Base-by-base conservation (phyloP, 2,797 vertebrate species). In the Meriones psammophilus region DNA sequence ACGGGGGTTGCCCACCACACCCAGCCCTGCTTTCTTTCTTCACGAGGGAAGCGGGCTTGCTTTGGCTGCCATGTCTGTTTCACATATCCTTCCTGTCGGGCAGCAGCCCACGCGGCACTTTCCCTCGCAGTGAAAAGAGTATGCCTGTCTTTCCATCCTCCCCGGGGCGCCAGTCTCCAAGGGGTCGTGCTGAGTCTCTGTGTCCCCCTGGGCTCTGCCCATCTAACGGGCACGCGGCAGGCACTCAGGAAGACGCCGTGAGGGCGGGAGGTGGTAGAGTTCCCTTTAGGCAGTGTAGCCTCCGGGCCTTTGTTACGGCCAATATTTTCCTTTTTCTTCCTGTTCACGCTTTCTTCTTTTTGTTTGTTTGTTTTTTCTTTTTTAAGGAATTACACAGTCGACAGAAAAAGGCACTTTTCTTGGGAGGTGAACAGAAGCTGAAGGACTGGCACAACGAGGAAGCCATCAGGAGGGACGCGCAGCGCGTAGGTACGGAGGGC, bases 381-480 rank as follows among this genome's bases (percentile, higher is more conserved):
- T 96, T 97, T 94, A 98, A 99, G 99, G 99, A 98, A 56, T 88
- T 98, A 39, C 98, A 98, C 0, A 0, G 96, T 92, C 98, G 98
- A 84, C 98, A 98, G 94, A 99, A 98, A 97, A 99, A 98, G 94
- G 98, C 98, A 1, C 71, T 97, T 87, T 97, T 98, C 96, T 94
- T 99, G 96, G 99, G 98, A 90, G 97, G 96, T 4, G 98, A 98
- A 5, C 98, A 98, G 84, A 98, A 98, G 92, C 99, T 98, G 97
- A 99, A 98, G 92, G 99, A 99, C 98, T 99, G 99, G 99, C 99
- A 99, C 1, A 99, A 99, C 98, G 98, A 99, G 84, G 98, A 99
- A 64, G 98, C 98, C 3, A 99, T 99, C 96, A 98, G 97, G 97
- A 99, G 98, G 92, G 99, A 99, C 0, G 98, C 99, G 0, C 98